Conservation (phyloP, 2,888 invertebrate species). For the Chloroclysta siterata region DNA sequence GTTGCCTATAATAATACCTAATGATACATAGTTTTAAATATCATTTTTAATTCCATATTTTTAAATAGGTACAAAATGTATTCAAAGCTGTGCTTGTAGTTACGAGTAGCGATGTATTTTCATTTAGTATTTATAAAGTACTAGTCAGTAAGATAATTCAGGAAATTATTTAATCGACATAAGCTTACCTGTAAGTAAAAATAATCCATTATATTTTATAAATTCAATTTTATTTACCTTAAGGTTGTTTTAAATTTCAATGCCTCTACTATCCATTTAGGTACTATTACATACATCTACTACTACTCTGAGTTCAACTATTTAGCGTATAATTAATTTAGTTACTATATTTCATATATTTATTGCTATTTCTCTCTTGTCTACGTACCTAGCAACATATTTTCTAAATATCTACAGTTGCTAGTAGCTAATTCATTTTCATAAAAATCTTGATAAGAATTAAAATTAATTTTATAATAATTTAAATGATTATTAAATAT, state of each 20-base stretch:
- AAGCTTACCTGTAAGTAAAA: constrained; percentile 23
- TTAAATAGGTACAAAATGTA: constrained; percentile 32
- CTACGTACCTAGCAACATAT: too few species aligned
- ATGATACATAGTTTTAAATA: constrained; percentile 32
- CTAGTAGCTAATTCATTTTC: constrained; percentile 1
- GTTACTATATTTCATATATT: background rate
- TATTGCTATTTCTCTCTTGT: background rate
- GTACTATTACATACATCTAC: background rate
- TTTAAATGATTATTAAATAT: background rate
- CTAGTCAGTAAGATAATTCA: constrained; percentile 78
- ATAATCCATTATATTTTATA: constrained; percentile 33
- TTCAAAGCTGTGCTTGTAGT: constrained; percentile 48
- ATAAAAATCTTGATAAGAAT: constrained; percentile 3
- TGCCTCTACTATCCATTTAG: constrained; percentile 13
- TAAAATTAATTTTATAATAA: background rate
- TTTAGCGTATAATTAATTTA: constrained; percentile 7
- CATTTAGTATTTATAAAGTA: constrained; percentile 66
- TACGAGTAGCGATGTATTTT: constrained; percentile 34
- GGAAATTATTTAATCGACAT: constrained; percentile 39
- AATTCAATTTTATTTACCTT: constrained; percentile 18
- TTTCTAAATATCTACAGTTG: background rate
- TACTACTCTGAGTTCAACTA: background rate
- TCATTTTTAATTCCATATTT: constrained; percentile 35
- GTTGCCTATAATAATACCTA: constrained; percentile 41
- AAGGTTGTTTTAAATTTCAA: constrained; percentile 5